These are phyloP conservation scores for Aphaenogaster ashmeadi DNA, from an alignment of 1,140 invertebrate genomes.

Conservation along the genomic window DNA sequence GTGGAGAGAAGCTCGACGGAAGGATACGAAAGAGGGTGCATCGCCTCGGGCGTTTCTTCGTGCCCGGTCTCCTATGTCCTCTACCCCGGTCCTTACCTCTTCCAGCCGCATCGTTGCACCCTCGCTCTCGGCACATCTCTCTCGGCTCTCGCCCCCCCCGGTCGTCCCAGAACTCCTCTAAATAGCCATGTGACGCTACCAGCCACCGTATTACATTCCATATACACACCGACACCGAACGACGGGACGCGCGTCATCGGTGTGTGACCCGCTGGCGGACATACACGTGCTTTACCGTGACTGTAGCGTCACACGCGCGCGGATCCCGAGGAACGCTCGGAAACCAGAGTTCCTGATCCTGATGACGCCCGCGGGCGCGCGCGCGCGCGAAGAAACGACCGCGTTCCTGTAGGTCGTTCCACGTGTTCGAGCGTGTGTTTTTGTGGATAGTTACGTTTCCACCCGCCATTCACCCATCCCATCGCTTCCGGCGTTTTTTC, in stretches of 20 bases:
- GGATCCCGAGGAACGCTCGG: constrained; percentile 8
- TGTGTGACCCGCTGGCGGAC: neutral
- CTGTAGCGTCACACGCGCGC: neutral
- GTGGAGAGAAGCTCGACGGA: constrained; percentile 26
- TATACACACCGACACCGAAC: constrained; percentile 27
- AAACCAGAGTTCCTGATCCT: constrained; percentile 14
- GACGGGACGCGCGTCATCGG: constrained; percentile 22
- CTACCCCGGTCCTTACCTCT: constrained; percentile 18
- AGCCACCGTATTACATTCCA: constrained; percentile 76
- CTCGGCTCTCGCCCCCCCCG: neutral
- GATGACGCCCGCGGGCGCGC: neutral
- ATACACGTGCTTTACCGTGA: neutral
- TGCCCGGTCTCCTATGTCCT: constrained; percentile 39
- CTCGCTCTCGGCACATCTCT: constrained; percentile 28
- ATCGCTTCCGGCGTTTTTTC: neutral
- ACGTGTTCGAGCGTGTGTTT: neutral
- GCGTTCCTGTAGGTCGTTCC: neutral
- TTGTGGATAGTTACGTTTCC: constrained; percentile 14
- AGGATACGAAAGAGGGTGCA: constrained; percentile 45
- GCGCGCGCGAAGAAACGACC: neutral
- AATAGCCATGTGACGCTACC: constrained; percentile 75
- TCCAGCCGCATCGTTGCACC: neutral
- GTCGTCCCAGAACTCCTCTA: constrained; percentile 54
- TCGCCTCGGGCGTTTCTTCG: constrained; percentile 72
- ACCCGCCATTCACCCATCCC: neutral